Percentiles rank a stretch among this genome's conserved stretches.
Evolutionary conservation across 2,797 vertebrate genomes (phyloP).

Genomic region (Rhabdophis nuchalis): DNA sequence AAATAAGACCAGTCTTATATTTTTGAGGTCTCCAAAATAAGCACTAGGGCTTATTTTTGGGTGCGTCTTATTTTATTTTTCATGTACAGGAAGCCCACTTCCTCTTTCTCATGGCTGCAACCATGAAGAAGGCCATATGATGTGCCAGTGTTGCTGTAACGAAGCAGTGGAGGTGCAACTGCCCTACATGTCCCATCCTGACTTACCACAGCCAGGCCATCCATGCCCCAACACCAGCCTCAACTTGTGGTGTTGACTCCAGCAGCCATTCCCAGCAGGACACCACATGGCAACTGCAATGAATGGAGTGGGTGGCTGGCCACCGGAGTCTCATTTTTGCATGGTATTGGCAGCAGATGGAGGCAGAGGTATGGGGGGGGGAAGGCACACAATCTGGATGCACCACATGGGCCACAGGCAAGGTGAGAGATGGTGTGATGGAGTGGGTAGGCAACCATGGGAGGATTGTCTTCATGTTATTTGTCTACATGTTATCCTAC

Average conservation of each 20-base stretch:
- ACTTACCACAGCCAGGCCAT: neutral
- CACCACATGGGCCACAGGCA: too few relatives aligned
- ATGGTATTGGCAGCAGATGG: neutral
- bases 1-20: neutral
- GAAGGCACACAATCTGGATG: neutral
- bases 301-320: too few relatives aligned
- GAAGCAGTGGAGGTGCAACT: neutral
- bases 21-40: neutral
- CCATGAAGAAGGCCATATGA: too few relatives aligned
- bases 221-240: neutral
- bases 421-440: neutral
- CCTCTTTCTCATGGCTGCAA: neutral
- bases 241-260: neutral
- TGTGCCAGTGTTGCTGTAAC: too few relatives aligned
- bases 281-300: neutral
- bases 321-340: neutral
- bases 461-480: neutral
- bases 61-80: neutral
- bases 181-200: accelerated
- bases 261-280: neutral
- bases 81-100: neutral
- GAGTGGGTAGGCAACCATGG: neutral
- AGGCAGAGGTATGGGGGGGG: too few relatives aligned
- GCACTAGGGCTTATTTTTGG: neutral
- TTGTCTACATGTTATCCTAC: too few relatives aligned